Base-by-base conservation (phyloP, 1,140 invertebrate genomes). In the Aphaenogaster rudis region DNA sequence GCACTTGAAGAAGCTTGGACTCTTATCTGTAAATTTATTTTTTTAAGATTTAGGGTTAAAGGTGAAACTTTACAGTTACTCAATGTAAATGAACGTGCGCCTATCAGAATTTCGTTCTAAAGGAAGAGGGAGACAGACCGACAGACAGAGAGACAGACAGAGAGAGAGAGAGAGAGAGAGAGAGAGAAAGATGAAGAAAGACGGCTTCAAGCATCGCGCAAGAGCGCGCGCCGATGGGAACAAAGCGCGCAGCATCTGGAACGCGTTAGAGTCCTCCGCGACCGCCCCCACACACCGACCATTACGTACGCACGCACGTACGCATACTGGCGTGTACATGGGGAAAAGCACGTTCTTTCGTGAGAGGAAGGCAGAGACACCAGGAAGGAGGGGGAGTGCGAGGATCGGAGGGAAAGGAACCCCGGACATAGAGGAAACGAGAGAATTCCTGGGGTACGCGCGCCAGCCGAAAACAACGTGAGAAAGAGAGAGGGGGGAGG, bases 161-260 rank as follows among this genome's bases (percentile, higher is more conserved):
- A 72, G 13, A 45, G 39, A 88, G 28, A 57, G 6, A 42, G 50
- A 50, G 72, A 48, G 50, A 72, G 57, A 54, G 50, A 86, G 52
- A 61, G 17, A 48, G 48, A 54, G 76, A 59, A 9, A 17, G 33
- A 45, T 54, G 81, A 69, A 90, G 77, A 71, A 64, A 69, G 77
- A 61, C 52, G 59, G 45, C 81, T 79, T 69, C 76, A 91, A 90
- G 87, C 90, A 88, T 88, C 54, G 82, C 78, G 77, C 87, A 84
- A 79, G 77, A 67, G 80, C 72, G 88, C 71, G 86, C 90, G 90
- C 66, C 88, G 91, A 93, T 94, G 94, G 91, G 94, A 95, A 95
- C 94, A 95, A 95, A 94, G 93, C 93, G 39, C 11, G 79, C 92
- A 93, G 93, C 94, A 95, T 95, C 94, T 95, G 94, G 94, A 95